Evolutionary conservation across 2,113 vertebrate genomes (phyloP).

Genomic region (Bagarius yarrelli): DNA sequence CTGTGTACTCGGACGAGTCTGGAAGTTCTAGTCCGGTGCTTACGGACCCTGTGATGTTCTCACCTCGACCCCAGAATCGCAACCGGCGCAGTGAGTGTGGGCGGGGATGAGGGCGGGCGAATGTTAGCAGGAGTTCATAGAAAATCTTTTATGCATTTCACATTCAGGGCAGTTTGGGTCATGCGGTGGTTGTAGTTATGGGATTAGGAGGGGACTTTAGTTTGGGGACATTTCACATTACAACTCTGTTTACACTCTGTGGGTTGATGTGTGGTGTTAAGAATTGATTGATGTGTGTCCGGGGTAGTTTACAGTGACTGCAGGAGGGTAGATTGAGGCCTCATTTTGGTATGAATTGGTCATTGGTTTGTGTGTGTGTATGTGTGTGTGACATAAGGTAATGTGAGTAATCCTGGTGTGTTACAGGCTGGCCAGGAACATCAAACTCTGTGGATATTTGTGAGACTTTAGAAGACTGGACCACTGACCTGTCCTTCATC

Average conservation of each 20-base stretch:
- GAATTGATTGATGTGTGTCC: too few species aligned
- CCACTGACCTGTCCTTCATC: conserved; percentile 77
- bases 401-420: neutral
- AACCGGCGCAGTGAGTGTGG: conserved; percentile 71
- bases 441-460: conserved; percentile 80
- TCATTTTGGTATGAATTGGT: neutral
- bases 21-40: conserved; percentile 68
- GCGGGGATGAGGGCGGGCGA: neutral
- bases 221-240: neutral
- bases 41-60: conserved; percentile 65
- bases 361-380: neutral
- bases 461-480: conserved; percentile 82
- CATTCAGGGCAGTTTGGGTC: neutral
- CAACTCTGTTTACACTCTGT: neutral
- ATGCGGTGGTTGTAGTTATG: neutral
- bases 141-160: neutral
- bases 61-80: conserved; percentile 68
- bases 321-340: neutral
- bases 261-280: neutral
- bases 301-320: neutral
- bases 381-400: neutral
- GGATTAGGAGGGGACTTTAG: neutral
- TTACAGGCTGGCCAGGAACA: conserved; percentile 78
- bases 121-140: too few species aligned
- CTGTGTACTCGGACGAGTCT: conserved; percentile 65